Evolutionary conservation across 37 sponge, comb jelly and placozoan species (phyloP).

Genomic region (Aplysina aerophoba): DNA sequence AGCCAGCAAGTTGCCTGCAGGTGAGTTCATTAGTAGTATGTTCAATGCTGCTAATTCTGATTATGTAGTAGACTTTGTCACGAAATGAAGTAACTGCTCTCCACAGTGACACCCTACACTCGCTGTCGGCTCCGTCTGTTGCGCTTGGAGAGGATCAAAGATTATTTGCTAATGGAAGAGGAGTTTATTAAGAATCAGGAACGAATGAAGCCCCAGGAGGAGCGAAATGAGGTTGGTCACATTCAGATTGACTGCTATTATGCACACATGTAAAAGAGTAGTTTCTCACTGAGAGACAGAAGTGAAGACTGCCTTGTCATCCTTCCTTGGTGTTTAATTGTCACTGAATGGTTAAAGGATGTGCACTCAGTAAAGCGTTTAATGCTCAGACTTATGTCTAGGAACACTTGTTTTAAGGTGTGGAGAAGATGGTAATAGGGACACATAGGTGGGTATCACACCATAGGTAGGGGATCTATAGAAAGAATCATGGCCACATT

Average conservation of each 20-base stretch:
- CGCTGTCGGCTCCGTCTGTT: conserved; percentile 88
- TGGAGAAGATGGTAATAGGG: too few species aligned
- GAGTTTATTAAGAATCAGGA: conserved; percentile 97
- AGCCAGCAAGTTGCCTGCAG: conserved; percentile 94
- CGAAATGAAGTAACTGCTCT: neutral
- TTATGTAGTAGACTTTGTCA: neutral
- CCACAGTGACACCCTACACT: conserved; percentile 90
- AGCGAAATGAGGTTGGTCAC: conserved; percentile 88
- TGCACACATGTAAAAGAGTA: neutral
- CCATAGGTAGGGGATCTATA: too few species aligned
- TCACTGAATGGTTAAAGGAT: too few species aligned
- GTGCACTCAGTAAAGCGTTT: too few species aligned
- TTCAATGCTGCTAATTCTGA: neutral
- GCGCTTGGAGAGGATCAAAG: conserved; percentile 94
- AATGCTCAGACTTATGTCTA: too few species aligned
- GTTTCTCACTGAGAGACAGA: neutral
- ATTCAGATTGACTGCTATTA: neutral
- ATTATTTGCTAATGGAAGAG: conserved; percentile 95
- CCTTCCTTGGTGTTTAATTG: too few species aligned
- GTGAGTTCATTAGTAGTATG: conserved; percentile 34
- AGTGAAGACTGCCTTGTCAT: too few species aligned
- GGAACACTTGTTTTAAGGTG: too few species aligned
- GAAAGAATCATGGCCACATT: too few species aligned
- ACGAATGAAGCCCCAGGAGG: conserved; percentile 91
- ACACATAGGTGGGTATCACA: too few species aligned